phyloP scores from a whole-genome alignment of 2,113 vertebrate genomes.

The Eonycteris spelaea region DNA sequence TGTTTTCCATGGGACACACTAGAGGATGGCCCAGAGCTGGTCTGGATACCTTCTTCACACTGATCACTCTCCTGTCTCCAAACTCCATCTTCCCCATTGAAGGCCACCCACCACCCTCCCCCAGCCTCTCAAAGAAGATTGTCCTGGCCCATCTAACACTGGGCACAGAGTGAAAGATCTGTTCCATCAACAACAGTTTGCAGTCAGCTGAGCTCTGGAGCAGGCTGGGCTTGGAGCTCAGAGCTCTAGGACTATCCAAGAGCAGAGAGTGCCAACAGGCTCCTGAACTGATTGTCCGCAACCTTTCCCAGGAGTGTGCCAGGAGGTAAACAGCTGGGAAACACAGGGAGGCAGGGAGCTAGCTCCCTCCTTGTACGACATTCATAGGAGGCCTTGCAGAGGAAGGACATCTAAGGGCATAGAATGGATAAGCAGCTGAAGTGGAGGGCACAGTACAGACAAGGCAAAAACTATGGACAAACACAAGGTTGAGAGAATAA shows the following conservation, averaged over 20 bases:
- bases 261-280: neutral
- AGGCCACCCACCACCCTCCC: slow-evolving; percentile 59
- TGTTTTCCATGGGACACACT: slow-evolving; percentile 53
- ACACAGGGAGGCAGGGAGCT: neutral
- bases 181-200: slow-evolving; percentile 86
- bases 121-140: slow-evolving; percentile 81
- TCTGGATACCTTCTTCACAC: slow-evolving; percentile 43
- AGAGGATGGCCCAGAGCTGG: neutral
- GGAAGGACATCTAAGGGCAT: neutral
- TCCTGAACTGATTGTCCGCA: neutral
- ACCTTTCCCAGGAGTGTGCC: too few species aligned
- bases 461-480: neutral
- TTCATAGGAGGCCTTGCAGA: neutral
- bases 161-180: slow-evolving; percentile 84
- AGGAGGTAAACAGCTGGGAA: neutral
- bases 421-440: neutral
- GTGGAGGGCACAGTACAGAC: neutral
- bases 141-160: slow-evolving; percentile 82
- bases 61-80: slow-evolving; percentile 6
- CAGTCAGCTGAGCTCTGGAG: slow-evolving; percentile 84
- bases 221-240: neutral
- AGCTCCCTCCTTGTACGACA: neutral
- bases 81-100: slow-evolving; percentile 77
- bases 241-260: neutral
- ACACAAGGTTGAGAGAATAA: rapidly evolving